Percentiles rank a stretch among this genome's conserved stretches.
phyloP scores from a whole-genome alignment of 1,140 invertebrate species.

The Drosophila kurseongensis region DNA sequence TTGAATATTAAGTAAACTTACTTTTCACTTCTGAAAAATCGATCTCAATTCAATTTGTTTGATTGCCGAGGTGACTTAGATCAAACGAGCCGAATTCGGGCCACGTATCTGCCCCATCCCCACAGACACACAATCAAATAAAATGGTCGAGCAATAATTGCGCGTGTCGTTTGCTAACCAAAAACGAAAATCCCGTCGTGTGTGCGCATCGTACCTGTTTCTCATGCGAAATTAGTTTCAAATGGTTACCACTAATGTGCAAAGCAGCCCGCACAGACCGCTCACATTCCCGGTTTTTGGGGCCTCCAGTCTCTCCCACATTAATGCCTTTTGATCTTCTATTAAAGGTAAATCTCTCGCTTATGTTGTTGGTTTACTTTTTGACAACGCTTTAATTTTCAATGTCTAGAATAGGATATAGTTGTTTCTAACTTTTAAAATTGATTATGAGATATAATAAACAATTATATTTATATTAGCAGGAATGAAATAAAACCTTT shows the following conservation, averaged over 20 bases:
- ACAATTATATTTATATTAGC: too few species aligned
- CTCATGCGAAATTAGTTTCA: constrained; percentile 78
- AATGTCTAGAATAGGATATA: neutral
- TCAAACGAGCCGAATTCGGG: constrained; percentile 74
- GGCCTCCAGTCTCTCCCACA: constrained; percentile 25
- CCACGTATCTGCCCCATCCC: constrained; percentile 49
- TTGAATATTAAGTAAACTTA: constrained; percentile 24
- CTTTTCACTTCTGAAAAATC: constrained; percentile 55
- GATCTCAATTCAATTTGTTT: constrained; percentile 80
- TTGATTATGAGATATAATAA: too few species aligned
- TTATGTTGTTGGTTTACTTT: too few species aligned
- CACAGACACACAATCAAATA: constrained; percentile 53
- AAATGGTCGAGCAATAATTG: constrained; percentile 80
- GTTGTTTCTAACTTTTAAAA: too few species aligned
- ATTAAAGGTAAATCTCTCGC: constrained; percentile 28
- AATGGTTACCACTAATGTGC: constrained; percentile 71
- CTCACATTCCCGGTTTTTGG: neutral
- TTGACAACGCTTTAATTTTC: constrained; percentile 38
- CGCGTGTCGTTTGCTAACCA: constrained; percentile 74
- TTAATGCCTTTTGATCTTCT: constrained; percentile 74
- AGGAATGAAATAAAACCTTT: too few species aligned
- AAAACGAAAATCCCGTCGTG: constrained; percentile 59
- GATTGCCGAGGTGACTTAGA: constrained; percentile 65
- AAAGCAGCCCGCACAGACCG: constrained; percentile 29
- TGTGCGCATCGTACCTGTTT: constrained; percentile 67